Evolutionary conservation across 2,113 vertebrate species (phyloP).

Genomic region (Sakesphorus luctuosus): DNA sequence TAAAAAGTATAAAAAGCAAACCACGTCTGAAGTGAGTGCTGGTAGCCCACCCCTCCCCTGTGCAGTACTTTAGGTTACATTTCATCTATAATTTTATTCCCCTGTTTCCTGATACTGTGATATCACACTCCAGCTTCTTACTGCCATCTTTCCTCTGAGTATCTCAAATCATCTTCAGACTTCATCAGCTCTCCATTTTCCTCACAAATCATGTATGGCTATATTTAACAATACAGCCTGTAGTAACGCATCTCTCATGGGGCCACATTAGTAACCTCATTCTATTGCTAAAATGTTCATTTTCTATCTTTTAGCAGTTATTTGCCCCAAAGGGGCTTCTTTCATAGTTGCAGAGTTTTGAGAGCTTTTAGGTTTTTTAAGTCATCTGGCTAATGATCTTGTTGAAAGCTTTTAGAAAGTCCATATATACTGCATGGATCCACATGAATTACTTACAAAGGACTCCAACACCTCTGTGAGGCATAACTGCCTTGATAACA

Average conservation of each 20-base stretch:
- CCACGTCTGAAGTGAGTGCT: background rate
- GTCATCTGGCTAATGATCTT: background rate
- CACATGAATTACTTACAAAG: background rate
- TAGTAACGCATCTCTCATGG: background rate
- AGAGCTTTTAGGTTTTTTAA: background rate
- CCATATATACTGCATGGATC: background rate
- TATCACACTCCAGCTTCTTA: background rate
- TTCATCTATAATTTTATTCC: background rate
- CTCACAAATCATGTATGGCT: background rate
- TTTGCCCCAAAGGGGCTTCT: background rate
- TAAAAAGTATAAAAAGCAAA: background rate
- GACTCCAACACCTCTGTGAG: background rate
- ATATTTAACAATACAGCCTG: background rate
- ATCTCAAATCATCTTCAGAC: background rate
- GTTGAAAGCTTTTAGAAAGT: background rate
- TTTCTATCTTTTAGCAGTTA: background rate
- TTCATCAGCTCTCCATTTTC: background rate
- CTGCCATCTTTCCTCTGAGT: background rate
- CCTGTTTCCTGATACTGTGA: background rate
- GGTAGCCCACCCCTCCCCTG: fast-evolving
- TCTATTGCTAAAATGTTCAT: background rate
- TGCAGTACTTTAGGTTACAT: background rate
- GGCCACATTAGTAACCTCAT: background rate
- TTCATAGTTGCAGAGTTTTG: background rate
- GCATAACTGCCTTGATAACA: background rate